Evolutionary conservation across 2,113 vertebrate species (phyloP), one percentile per base, ranked within the genome.

Genomic region (Otolemur garnettii): DNA sequence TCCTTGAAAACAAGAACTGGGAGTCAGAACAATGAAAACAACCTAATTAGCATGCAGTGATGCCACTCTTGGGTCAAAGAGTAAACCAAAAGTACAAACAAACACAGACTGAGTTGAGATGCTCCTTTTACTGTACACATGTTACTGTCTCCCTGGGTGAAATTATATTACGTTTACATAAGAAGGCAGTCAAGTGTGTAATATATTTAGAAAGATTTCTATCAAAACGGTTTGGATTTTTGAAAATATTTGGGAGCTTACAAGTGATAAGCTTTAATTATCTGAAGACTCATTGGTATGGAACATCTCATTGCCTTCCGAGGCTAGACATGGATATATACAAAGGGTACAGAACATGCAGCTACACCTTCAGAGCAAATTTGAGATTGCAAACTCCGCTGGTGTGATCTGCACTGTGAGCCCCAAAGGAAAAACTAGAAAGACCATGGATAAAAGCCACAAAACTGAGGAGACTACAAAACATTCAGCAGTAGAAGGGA

Each of bases 121-220:
- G 13, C 4, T 74, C 72, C 72, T 94, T 75, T 79, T 90, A 72
- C 57, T 42, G 0, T 60, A 77, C 33, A 50, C 24, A 60, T 38
- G 83, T 26, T 80, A 42, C 79, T 22, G 3, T 93, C 55, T 97
- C 82, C 80, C 35, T 74, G 69, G 62, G 33, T 95, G 38, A 96
- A 96, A 96, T 91, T 66, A 69, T 74, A 94, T 86, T 84, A 91
- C 0, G 0, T 94, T 91, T 89, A 57, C 64, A 35, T 66, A 91
- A 89, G 86, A 91, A 96, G 15, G 91, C 53, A 97, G 91, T 91
- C 95, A 87, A 95, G 94, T 94, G 55, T 97, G 38, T 95, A 94
- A 96, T 96, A 59, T 94, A 79, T 81, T 96, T 96, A 80, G 93
- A 96, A 92, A 97, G 86, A 95, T 93, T 95, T 95, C 80, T 96